Conservation (phyloP, 2,888 invertebrate genomes). For the Acanthosepion pharaonis region DNA sequence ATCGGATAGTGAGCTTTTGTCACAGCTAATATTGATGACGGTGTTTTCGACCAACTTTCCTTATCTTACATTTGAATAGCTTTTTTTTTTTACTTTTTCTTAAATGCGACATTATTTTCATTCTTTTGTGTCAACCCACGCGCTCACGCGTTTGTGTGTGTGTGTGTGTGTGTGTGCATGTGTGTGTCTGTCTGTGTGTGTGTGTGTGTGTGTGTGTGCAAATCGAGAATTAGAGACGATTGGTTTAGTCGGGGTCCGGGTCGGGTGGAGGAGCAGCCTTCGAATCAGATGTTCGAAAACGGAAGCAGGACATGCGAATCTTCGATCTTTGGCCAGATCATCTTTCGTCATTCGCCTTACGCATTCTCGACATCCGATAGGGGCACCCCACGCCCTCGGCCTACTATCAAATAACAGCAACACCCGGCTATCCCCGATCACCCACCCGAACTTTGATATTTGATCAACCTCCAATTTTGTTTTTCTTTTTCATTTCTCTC, state of each 20-base stretch:
- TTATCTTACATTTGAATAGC: no score
- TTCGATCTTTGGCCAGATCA: slow-evolving; percentile 69
- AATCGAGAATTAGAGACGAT: neutral
- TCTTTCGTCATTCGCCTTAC: slow-evolving; percentile 68
- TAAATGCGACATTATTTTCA: no score
- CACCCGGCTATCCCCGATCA: neutral
- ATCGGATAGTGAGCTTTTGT: no score
- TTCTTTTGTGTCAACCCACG: neutral
- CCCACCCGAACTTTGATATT: neutral
- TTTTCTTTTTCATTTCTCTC: no score
- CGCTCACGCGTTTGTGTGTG: no score
- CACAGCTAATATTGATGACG: no score
- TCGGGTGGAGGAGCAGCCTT: neutral
- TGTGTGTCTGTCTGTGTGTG: slow-evolving; percentile 47
- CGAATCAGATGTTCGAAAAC: no score
- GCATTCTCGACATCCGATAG: slow-evolving; percentile 51
- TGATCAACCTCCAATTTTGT: no score
- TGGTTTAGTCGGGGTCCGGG: no score
- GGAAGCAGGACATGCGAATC: neutral
- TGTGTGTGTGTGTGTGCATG: neutral
- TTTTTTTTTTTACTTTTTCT: no score
- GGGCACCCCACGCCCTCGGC: slow-evolving; percentile 53
- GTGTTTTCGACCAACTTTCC: no score
- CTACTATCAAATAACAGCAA: slow-evolving; percentile 51
- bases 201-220: slow-evolving; percentile 47